These are phyloP conservation scores for Drosophila hydei DNA, from an alignment of 1,140 invertebrate species.

Conservation along the genomic window DNA sequence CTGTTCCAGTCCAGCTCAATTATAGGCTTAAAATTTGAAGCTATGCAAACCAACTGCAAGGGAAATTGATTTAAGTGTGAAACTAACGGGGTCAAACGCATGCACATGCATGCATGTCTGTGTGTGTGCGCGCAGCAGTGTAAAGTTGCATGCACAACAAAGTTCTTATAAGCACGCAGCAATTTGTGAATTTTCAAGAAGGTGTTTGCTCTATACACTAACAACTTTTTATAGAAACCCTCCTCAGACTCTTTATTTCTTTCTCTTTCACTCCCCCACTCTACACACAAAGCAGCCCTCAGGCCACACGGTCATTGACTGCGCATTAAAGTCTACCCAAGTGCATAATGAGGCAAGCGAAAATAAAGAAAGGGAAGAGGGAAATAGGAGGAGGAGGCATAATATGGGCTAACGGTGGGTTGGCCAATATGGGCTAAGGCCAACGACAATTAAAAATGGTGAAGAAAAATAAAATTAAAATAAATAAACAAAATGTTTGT, in stretches of 20 bases:
- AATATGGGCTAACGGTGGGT: constrained; percentile 12
- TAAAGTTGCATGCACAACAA: background rate
- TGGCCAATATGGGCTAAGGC: constrained; percentile 41
- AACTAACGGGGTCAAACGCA: constrained; percentile 50
- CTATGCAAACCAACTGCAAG: constrained; percentile 30
- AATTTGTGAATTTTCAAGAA: constrained; percentile 18
- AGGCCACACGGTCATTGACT: constrained; percentile 43
- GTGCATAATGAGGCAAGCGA: constrained; percentile 43
- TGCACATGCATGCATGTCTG: background rate
- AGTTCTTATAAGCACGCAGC: constrained; percentile 14
- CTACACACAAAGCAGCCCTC: constrained; percentile 1
- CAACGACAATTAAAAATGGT: constrained; percentile 29
- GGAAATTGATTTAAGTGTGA: constrained; percentile 49
- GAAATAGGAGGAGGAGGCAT: background rate
- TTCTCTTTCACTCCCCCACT: background rate
- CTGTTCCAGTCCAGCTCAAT: constrained; percentile 4
- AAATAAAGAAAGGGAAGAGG: constrained; percentile 20
- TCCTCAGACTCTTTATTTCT: background rate
- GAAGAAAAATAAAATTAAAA: constrained; percentile 14
- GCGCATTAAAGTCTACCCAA: constrained; percentile 35
- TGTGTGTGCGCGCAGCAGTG: background rate
- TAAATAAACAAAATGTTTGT: constrained; percentile 28
- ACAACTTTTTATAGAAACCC: no score
- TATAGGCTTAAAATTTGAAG: constrained; percentile 38
- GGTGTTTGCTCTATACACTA: constrained; percentile 14